These are phyloP conservation scores for Apeltes quadracus DNA, from an alignment of 2,113 vertebrate genomes.

Conservation along the genomic window DNA sequence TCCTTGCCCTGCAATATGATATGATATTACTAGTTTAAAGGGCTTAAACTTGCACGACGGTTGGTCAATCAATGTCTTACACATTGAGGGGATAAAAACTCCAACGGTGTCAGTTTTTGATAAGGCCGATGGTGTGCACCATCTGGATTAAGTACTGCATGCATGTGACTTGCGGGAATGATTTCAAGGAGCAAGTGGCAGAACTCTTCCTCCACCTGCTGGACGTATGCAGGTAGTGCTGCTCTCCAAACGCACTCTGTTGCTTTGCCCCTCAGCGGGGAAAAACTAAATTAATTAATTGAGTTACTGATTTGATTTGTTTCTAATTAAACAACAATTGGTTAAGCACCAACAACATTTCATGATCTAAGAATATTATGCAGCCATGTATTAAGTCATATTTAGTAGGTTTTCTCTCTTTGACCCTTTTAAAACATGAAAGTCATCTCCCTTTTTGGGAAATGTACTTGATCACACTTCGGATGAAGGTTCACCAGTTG, in stretches of 20 bases:
- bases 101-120: neutral
- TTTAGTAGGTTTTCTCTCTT: neutral
- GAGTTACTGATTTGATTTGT: neutral
- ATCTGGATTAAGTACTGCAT: neutral
- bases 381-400: too few relatives aligned
- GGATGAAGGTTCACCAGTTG: neutral
- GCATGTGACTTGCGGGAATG: neutral
- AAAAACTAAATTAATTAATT: neutral
- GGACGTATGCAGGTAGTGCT: conserved; percentile 16
- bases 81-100: neutral
- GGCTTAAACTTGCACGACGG: neutral
- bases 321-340: too few relatives aligned
- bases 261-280: too few relatives aligned
- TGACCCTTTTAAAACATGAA: neutral
- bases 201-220: conserved; percentile 58
- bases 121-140: neutral
- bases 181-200: neutral
- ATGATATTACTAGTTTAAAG: too few relatives aligned
- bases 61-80: too few relatives aligned
- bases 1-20: neutral
- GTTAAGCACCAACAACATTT: neutral
- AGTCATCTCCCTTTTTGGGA: neutral
- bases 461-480: neutral
- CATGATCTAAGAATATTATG: neutral
- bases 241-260: fast-evolving